Evolutionary conservation across 1,140 invertebrate species (phyloP).

Genomic region (Riptortus pedestris): DNA sequence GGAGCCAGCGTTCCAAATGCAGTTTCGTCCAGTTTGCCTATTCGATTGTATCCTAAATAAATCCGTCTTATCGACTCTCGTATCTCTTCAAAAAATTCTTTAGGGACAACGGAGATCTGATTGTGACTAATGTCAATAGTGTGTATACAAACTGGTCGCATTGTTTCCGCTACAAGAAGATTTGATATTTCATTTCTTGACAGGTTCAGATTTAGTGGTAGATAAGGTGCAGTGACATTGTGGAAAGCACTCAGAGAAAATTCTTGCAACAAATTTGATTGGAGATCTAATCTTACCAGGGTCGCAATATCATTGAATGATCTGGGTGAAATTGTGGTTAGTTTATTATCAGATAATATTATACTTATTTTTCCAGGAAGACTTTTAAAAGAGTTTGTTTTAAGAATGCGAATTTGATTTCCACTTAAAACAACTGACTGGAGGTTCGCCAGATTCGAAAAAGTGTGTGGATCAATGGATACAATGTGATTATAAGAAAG

Average conservation of each 20-base stretch:
- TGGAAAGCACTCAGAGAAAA: slow-evolving; percentile 55
- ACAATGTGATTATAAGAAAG: slow-evolving; percentile 62
- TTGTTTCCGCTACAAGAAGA: slow-evolving; percentile 46
- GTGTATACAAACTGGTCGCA: slow-evolving; percentile 44
- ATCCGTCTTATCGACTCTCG: slow-evolving; percentile 51
- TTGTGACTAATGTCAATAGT: slow-evolving; percentile 62
- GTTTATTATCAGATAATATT: slow-evolving; percentile 54
- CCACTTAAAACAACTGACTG: slow-evolving; percentile 59
- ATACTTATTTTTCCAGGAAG: slow-evolving; percentile 56
- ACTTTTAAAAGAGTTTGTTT: slow-evolving; percentile 49
- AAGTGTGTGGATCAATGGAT: slow-evolving; percentile 49
- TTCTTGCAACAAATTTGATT: slow-evolving; percentile 55
- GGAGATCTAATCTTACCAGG: slow-evolving; percentile 57
- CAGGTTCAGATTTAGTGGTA: slow-evolving; percentile 54
- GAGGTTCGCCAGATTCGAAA: slow-evolving; percentile 49
- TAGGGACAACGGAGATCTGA: slow-evolving; percentile 51
- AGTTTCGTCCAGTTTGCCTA: slow-evolving; percentile 55
- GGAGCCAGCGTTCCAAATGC: slow-evolving; percentile 55
- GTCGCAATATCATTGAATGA: slow-evolving; percentile 57
- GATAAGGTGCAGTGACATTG: slow-evolving; percentile 49
- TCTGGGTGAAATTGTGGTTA: slow-evolving; percentile 47
- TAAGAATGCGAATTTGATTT: slow-evolving; percentile 52
- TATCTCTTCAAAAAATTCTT: slow-evolving; percentile 48
- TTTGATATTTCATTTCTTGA: slow-evolving; percentile 54
- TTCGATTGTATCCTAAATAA: slow-evolving; percentile 61